Conservation (phyloP, 2,113 vertebrate species). For the Suricata suricatta region DNA sequence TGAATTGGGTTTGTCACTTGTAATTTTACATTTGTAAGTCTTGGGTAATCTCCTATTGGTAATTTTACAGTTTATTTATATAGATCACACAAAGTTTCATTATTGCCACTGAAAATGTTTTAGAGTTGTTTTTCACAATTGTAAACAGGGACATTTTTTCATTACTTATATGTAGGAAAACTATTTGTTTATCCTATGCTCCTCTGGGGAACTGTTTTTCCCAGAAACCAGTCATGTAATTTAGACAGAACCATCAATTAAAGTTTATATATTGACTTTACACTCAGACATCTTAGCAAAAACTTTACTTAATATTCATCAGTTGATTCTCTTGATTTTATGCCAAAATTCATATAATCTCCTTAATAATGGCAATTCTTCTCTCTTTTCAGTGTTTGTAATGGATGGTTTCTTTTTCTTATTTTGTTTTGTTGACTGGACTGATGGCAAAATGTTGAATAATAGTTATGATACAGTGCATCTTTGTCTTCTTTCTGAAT, state of each 20-base stretch:
- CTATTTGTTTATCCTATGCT: not conserved
- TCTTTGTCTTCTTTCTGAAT: conserved; percentile 31
- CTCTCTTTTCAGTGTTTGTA: not conserved
- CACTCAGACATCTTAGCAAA: not conserved
- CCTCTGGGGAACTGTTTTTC: not conserved
- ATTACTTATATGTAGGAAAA: not conserved
- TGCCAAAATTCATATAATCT: not conserved
- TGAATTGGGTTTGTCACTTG: not conserved
- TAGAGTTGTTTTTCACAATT: not conserved
- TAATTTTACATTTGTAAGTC: not conserved
- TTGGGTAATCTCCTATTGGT: not conserved
- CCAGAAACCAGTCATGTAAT: not conserved
- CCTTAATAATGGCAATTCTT: not conserved
- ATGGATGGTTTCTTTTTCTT: not conserved
- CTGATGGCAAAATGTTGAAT: not conserved
- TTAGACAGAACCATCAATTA: not conserved
- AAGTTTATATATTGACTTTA: not conserved
- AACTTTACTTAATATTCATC: not conserved
- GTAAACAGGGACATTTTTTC: not conserved
- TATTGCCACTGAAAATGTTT: not conserved
- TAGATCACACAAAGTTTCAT: not conserved
- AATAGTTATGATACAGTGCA: not conserved
- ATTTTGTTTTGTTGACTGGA: not conserved
- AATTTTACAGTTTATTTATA: not conserved
- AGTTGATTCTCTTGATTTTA: not conserved